Percentiles rank a stretch among this genome's conserved stretches.
These are phyloP conservation scores for Aporrectodea caliginosa DNA, from an alignment of 1,140 invertebrate species.

Conservation along the genomic window DNA sequence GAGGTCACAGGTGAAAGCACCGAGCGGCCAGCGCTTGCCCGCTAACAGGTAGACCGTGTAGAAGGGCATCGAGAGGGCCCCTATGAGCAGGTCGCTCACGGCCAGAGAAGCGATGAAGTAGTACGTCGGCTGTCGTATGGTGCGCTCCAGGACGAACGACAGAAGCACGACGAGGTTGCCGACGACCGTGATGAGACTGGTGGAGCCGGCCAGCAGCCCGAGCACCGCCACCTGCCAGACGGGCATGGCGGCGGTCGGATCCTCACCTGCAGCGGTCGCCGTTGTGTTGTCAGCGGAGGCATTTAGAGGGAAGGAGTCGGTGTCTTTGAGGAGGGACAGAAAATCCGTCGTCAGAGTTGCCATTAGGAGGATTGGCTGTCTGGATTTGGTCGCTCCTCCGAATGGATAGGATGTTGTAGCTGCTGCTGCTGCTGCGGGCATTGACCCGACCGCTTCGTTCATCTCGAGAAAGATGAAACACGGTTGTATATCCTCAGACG, in stretches of 20 bases:
- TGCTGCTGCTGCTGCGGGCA: too few species aligned
- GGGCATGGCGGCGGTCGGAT: neutral
- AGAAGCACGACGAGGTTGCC: slow-evolving; percentile 95
- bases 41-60: slow-evolving; percentile 89
- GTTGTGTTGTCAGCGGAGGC: too few species aligned
- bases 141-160: slow-evolving; percentile 92
- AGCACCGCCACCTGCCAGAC: slow-evolving; percentile 29
- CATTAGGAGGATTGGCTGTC: too few species aligned
- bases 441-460: too few species aligned
- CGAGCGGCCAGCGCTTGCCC: slow-evolving; percentile 93
- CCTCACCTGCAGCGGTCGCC: slow-evolving; percentile 1
- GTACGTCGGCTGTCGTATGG: slow-evolving; percentile 96
- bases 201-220: slow-evolving; percentile 17
- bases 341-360: too few species aligned
- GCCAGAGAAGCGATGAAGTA: slow-evolving; percentile 99
- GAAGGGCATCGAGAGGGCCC: slow-evolving; percentile 81
- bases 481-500: too few species aligned
- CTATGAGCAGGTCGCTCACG: slow-evolving; percentile 96
- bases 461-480: too few species aligned
- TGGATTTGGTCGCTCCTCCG: too few species aligned
- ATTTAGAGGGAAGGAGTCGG: too few species aligned
- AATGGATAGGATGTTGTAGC: too few species aligned
- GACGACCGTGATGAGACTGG: slow-evolving; percentile 28
- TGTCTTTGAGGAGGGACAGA: too few species aligned
- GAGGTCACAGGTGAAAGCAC: slow-evolving; percentile 91